Base-by-base conservation (phyloP, 2,888 invertebrate species). In the Drosophila quasianomalipes region DNA sequence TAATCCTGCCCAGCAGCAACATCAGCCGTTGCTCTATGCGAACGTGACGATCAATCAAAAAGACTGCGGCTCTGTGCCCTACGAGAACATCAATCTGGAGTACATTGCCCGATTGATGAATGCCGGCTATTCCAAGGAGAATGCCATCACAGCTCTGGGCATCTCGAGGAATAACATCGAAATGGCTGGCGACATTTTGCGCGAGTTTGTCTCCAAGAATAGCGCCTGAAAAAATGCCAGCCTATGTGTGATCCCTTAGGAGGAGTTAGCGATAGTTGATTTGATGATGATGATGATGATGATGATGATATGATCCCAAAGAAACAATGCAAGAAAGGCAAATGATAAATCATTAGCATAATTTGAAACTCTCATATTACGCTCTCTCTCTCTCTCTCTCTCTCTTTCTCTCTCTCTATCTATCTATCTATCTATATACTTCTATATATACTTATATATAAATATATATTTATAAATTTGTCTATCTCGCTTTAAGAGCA, bases 111-210 rank as follows among this genome's bases (percentile, higher is more conserved):
- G 97, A 77, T 94, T 99, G 73, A 97, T 98, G 55, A 96, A 96
- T 67, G 98, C 98, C 90, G 99, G 98, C 0, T 98, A 98, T 92
- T 96, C 98, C 2, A 97, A 97, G 90, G 97, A 98, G 91, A 97
- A 97, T 57, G 98, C 98, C 4, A 97, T 98, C 58, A 95, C 98
- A 82, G 98, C 98, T 6, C 94, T 99, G 83, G 97, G 98, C 73
- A 98, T 99, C 89, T 97, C 98, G 2, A 95, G 98, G 70, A 99
- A 98, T 94, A 97, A 99, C 93, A 95, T 98, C 64, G 97, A 97
- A 93, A 98, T 99, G 98, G 98, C 98, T 55, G 97, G 98, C 94
- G 98, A 98, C 93, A 98, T 98, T 92, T 94, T 98, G 82, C 97
- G 97, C 92, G 97, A 98, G 93, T 98, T 98, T 93, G 98, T 97